These are phyloP conservation scores for Atherinosoma microstoma DNA, from an alignment of 2,797 vertebrate genomes.

Conservation along the genomic window DNA sequence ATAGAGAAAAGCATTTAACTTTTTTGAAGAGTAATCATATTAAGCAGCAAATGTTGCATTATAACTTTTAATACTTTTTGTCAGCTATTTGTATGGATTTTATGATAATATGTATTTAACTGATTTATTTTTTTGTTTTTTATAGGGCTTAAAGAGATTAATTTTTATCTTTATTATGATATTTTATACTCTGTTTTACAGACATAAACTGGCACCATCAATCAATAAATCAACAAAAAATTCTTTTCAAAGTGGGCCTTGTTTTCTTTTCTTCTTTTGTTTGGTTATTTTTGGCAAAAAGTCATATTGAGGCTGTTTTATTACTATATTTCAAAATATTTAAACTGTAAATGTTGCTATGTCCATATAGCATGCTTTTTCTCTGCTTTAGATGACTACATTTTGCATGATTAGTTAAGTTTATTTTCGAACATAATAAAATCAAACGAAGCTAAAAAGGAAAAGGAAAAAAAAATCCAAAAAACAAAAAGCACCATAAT, in stretches of 20 bases:
- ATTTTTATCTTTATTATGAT: slow-evolving; percentile 66
- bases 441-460: too few relatives aligned
- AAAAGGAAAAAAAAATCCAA: too few relatives aligned
- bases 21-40: slow-evolving; percentile 43
- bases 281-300: neutral
- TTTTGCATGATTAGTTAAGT: too few relatives aligned
- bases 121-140: slow-evolving; percentile 37
- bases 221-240: slow-evolving; percentile 67
- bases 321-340: too few relatives aligned
- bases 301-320: too few relatives aligned
- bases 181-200: slow-evolving; percentile 74
- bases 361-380: too few relatives aligned
- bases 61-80: slow-evolving; percentile 5
- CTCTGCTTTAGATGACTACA: too few relatives aligned
- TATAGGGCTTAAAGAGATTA: slow-evolving; percentile 50
- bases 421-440: too few relatives aligned
- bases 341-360: too few relatives aligned
- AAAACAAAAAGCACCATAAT: too few relatives aligned
- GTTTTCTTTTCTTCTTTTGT: neutral
- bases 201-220: slow-evolving; percentile 54
- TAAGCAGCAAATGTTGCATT: neutral
- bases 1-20: neutral
- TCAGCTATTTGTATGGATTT: slow-evolving; percentile 48
- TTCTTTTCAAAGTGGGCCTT: slow-evolving; percentile 21
- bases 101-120: slow-evolving; percentile 66